Conservation (phyloP, 1,140 invertebrate genomes). For the Lordiphosa stackelbergi region DNA sequence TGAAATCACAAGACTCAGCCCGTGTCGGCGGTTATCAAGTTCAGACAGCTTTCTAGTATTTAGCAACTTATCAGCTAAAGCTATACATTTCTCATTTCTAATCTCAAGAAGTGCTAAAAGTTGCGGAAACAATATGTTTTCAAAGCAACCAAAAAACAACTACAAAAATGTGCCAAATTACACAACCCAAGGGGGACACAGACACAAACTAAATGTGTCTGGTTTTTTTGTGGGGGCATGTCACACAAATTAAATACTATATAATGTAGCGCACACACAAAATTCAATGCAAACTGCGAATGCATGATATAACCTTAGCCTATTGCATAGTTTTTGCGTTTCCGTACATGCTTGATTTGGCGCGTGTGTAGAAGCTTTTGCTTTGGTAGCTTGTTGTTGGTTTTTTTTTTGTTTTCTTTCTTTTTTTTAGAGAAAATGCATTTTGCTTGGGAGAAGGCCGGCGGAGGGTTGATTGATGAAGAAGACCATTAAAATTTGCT, state of each 20-base stretch:
- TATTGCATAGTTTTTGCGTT: slow-evolving; percentile 8
- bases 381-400: neutral
- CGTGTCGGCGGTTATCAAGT: slow-evolving; percentile 46
- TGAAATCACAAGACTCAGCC: slow-evolving; percentile 45
- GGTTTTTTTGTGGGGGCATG: slow-evolving; percentile 3
- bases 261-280: neutral
- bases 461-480: neutral
- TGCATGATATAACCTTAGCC: slow-evolving; percentile 16
- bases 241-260: slow-evolving; percentile 10
- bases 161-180: slow-evolving; percentile 32
- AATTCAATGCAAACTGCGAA: neutral
- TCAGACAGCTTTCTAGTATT: slow-evolving; percentile 53
- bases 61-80: slow-evolving; percentile 32
- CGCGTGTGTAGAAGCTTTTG: slow-evolving; percentile 8
- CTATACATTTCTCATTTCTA: slow-evolving; percentile 36
- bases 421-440: neutral
- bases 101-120: slow-evolving; percentile 30
- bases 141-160: neutral
- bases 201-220: slow-evolving; percentile 15
- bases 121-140: slow-evolving; percentile 21
- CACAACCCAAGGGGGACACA: slow-evolving; percentile 30
- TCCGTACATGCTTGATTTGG: slow-evolving; percentile 4
- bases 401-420: slow-evolving; percentile 7
- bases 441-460: too few species aligned
- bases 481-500: neutral